Base-by-base conservation (phyloP, 2,797 vertebrate genomes). In the Australoheros facetus region DNA sequence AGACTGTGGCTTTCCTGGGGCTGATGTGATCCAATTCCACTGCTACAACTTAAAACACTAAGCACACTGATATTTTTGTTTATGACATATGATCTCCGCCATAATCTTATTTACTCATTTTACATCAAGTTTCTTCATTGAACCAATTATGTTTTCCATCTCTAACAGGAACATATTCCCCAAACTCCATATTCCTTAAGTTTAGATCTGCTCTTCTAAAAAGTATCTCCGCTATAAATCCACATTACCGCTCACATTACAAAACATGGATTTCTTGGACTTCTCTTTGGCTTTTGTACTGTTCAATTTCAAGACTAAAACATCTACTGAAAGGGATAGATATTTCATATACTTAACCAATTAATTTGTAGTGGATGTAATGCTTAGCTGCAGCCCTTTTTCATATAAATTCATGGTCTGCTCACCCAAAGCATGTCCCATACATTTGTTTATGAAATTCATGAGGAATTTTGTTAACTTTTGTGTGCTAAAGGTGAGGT, bases 91-190 rank as follows among this genome's bases (percentile, higher is more conserved):
- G 14, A 23, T 62, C 12, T 39, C 34, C 14, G 34, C 21, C 23
- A 2, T 42, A 26, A 62, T 0, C 34, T 26, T 3, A 62, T 10
- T 26, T 62, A 16, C 4, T 0, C 11, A n/a, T 23, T 62, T 62
- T 42, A 42, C 23, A 4, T 39, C 4, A 16, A 45, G 3, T 14
- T 45, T 45, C 42, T 45, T 45, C 13, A 14, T 45, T 45, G 14
- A 45, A 14, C 42, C 5, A 45, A 45, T 45, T 45, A 16, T 17
- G 45, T 64, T 45, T 45, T 45, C 21, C 60, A 26, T 23, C 60
- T 64, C 21, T 64, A 14, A 42, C n/a, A 62, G 4, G 8, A 62
- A 59, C 14, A 23, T 8, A n/a, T 14, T 23, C 59, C 21, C 37
- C 37, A 30, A 56, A 51, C 9, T 19, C 9, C 21, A 64, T 26